Percentiles rank a stretch among this genome's conserved stretches.
Conservation (phyloP, 2,113 vertebrate species). For the Coreoperca whiteheadi region DNA sequence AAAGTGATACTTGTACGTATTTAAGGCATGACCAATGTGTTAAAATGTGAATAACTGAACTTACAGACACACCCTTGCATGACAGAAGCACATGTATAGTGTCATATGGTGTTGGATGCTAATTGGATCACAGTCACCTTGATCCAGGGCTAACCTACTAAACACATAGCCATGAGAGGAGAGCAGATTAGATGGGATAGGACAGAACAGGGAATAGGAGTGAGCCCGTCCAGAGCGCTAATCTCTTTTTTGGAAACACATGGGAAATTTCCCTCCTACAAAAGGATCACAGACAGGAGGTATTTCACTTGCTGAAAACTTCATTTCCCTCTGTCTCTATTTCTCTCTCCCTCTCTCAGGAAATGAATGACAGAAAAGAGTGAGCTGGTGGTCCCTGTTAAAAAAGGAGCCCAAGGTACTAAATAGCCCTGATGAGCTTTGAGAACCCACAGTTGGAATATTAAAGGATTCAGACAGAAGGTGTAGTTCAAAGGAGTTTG, state of each 20-base stretch:
- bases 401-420: conserved; percentile 54
- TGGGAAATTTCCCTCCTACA: conserved; percentile 62
- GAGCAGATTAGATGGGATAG: conserved; percentile 66
- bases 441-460: conserved; percentile 63
- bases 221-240: conserved; percentile 49
- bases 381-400: conserved; percentile 64
- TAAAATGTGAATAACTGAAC: neutral
- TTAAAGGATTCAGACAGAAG: conserved; percentile 73
- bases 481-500: conserved; percentile 69
- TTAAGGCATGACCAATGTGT: neutral
- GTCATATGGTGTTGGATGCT: conserved; percentile 69
- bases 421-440: conserved; percentile 68
- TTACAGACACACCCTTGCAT: conserved; percentile 3
- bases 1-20: neutral
- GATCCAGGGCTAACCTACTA: conserved; percentile 72
- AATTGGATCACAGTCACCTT: conserved; percentile 76
- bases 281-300: conserved; percentile 51
- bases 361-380: conserved; percentile 59
- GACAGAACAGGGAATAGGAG: conserved; percentile 63
- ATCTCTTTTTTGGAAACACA: conserved; percentile 70
- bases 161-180: conserved; percentile 58
- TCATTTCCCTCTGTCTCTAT: conserved; percentile 43
- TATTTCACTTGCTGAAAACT: conserved; percentile 51
- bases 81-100: conserved; percentile 27
- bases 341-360: conserved; percentile 12